Percentiles rank a stretch among this genome's conserved stretches.
Conservation (phyloP, 2,888 invertebrate species). For the Tethea ocularis region DNA sequence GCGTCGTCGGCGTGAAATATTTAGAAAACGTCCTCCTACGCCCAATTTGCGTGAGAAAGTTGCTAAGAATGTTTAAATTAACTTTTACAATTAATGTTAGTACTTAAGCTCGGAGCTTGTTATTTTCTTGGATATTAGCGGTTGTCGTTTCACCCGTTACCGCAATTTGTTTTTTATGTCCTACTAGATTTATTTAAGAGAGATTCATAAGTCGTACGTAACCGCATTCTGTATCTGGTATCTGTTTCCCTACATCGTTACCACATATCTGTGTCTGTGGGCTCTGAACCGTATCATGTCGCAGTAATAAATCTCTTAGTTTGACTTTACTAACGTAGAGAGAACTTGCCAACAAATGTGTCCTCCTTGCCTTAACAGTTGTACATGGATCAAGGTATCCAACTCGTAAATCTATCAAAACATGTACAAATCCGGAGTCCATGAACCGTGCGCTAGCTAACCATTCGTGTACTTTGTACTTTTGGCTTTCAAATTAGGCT, state of each 20-base stretch:
- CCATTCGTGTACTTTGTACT: conserved; percentile 51
- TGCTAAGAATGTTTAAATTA: conserved; percentile 44
- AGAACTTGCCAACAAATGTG: conserved; percentile 49
- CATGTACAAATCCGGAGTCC: conserved; percentile 47
- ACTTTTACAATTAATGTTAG: conserved; percentile 46
- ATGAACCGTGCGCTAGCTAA: conserved; percentile 49
- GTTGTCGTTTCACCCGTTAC: conserved; percentile 5
- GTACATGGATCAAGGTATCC: conserved; percentile 47
- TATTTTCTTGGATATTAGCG: conserved; percentile 1
- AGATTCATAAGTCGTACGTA: neutral
- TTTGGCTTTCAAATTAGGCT: conserved; percentile 65
- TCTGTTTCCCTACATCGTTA: conserved; percentile 3
- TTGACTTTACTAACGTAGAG: conserved; percentile 43
- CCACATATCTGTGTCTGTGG: conserved; percentile 19
- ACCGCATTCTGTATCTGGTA: neutral
- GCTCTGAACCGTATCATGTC: conserved; percentile 44
- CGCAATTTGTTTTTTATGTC: conserved; percentile 4
- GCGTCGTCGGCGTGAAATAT: conserved; percentile 54
- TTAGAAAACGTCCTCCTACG: conserved; percentile 62
- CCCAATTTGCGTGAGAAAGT: conserved; percentile 55
- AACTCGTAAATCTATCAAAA: conserved; percentile 56
- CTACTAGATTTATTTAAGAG: neutral
- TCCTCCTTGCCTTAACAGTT: conserved; percentile 42
- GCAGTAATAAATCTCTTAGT: conserved; percentile 46
- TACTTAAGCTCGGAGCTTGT: conserved; percentile 10